Base-by-base conservation (phyloP, 1,140 invertebrate genomes). In the Caenorhabditis tropicalis region DNA sequence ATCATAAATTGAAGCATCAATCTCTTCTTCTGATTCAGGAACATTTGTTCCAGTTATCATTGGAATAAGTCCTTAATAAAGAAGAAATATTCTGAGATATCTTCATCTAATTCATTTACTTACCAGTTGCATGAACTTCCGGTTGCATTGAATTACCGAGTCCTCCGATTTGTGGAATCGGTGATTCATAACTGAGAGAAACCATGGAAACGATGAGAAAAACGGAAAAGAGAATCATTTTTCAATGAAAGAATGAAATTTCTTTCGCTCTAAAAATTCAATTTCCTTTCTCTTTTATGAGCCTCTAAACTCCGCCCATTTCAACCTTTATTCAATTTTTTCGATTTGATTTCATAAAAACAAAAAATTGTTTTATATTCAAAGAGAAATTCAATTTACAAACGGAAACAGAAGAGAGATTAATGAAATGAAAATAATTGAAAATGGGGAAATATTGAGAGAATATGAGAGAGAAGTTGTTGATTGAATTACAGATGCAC, bases 21-120 rank as follows among this genome's bases (percentile, higher is more conserved):
- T 65, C 24, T 65, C 58, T 65, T 65, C 58, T 33, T 65, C 58
- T 36, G 58, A 65, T 33, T 65, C 58, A 33, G 58, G 58, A 65
- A 65, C 58, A 19, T 65, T 65, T 33, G 58, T 65, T 33, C 58
- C 58, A 36, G 58, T 65, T 2, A 65, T 33, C 58, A 65, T 65
- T 36, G 58, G 58, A 36, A 65, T 65, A 16, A 65, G 31, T 3
- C 29, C 58, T 65, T n/a, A n/a, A n/a, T n/a, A 21, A 3, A 65
- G 36, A 33, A 9, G 24, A 27, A n/a, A 21, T 51, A 16, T 6
- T 51, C 43, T 46, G 19, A 51, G n/a, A n/a, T n/a, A 6, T 43
- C 39, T 43, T 43, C 12, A 12, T 43, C 39, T 43, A 29, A 65
- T 33, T 19, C 10, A 15, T 2, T 19, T 19, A 36, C 58, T 36